These are phyloP conservation scores for Astyanax mexicanus DNA, from an alignment of 2,797 vertebrate species.

Conservation along the genomic window DNA sequence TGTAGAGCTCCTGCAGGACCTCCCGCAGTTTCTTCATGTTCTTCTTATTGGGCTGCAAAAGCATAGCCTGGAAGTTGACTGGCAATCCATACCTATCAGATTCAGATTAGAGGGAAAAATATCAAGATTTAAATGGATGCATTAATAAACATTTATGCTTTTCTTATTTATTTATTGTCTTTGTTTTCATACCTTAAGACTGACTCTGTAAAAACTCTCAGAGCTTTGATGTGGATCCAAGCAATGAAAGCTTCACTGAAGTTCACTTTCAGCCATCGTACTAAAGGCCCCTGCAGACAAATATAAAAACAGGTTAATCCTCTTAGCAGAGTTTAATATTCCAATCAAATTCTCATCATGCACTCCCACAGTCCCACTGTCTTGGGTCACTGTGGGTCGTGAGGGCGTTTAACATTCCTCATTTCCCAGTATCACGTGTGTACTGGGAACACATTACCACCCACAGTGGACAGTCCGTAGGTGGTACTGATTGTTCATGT, in stretches of 20 bases:
- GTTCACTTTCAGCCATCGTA: conserved; percentile 98
- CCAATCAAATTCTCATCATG: not conserved
- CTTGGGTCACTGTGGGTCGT: no score
- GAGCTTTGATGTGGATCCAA: conserved; percentile 96
- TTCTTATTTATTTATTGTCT: no score
- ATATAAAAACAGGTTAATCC: not conserved
- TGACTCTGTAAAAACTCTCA: conserved; percentile 95
- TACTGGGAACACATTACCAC: no score
- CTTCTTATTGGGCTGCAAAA: conserved; percentile 94
- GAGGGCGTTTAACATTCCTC: no score
- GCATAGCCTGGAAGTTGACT: conserved; percentile 97
- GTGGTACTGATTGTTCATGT: no score
- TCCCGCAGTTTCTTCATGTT: conserved; percentile 93
- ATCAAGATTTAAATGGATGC: not conserved
- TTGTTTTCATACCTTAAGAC: conserved; percentile 98
- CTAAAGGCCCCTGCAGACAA: conserved; percentile 87
- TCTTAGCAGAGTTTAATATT: not conserved
- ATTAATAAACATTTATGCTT: no score
- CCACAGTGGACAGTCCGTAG: no score
- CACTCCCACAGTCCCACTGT: no score
- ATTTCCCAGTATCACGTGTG: no score
- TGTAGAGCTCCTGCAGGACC: conserved; percentile 90
- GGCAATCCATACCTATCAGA: conserved; percentile 90
- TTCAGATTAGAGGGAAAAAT: not conserved
- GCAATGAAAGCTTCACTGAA: conserved; percentile 98